These are phyloP conservation scores for Laupala kohalensis DNA, from an alignment of 1,140 invertebrate genomes.

Conservation along the genomic window DNA sequence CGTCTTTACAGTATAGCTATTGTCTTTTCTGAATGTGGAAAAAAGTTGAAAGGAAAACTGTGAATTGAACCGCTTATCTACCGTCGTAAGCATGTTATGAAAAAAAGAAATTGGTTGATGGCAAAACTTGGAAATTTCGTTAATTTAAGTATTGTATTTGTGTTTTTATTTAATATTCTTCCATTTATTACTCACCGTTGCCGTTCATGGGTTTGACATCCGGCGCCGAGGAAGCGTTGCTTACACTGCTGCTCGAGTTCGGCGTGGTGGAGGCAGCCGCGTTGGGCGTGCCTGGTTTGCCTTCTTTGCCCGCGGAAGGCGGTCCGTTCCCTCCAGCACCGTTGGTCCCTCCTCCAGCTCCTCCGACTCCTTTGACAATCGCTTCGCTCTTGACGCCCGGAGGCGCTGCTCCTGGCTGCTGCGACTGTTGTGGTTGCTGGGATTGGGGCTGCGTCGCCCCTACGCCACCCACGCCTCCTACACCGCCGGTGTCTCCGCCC, in stretches of 20 bases:
- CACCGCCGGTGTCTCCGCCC: background rate
- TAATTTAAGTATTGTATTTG: too few species aligned
- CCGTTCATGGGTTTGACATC: constrained; percentile 33
- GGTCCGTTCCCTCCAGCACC: background rate
- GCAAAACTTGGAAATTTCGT: too few species aligned
- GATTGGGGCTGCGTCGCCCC: background rate
- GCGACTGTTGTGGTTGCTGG: background rate
- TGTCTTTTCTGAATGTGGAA: too few species aligned
- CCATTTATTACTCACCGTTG: constrained; percentile 16
- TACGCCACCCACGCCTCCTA: background rate
- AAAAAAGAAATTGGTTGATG: too few species aligned
- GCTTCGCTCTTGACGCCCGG: constrained; percentile 9
- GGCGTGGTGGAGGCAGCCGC: constrained; percentile 31
- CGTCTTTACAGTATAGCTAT: too few species aligned
- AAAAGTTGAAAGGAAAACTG: too few species aligned
- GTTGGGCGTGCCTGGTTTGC: constrained; percentile 30
- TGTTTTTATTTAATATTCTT: too few species aligned
- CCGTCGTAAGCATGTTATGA: too few species aligned
- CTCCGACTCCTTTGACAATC: constrained; percentile 17
- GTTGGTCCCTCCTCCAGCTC: constrained; percentile 6
- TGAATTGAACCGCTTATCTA: too few species aligned
- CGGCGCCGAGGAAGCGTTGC: background rate
- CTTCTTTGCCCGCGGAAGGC: constrained; percentile 13
- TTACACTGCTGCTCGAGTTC: constrained; percentile 23
- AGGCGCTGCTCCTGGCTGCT: background rate